Evolutionary conservation across 2,113 vertebrate species (phyloP).

Genomic region (Cisticola juncidis): DNA sequence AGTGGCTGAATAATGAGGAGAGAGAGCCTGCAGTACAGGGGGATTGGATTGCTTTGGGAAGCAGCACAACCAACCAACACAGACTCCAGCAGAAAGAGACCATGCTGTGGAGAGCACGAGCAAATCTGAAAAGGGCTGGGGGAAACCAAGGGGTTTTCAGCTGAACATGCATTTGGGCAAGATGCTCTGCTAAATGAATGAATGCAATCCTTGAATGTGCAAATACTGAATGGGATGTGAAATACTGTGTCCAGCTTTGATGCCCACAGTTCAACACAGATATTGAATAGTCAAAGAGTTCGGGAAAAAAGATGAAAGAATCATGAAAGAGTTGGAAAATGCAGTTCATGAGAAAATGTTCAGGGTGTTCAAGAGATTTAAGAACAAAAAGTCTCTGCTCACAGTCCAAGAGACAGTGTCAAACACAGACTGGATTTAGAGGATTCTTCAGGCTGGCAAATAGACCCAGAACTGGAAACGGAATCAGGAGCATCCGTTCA

Average conservation of each 20-base stretch:
- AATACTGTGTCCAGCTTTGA: neutral
- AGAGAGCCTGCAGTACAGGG: neutral
- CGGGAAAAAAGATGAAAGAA: neutral
- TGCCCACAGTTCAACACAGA: neutral
- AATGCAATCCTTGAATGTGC: neutral
- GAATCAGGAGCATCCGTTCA: neutral
- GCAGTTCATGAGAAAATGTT: neutral
- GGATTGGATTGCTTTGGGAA: neutral
- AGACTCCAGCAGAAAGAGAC: neutral
- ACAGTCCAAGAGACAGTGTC: neutral
- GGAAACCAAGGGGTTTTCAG: neutral
- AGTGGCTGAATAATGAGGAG: neutral
- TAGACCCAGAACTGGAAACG: neutral
- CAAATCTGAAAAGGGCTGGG: neutral
- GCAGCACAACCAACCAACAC: neutral
- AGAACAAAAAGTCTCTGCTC: neutral
- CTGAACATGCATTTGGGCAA: neutral
- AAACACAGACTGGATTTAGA: neutral
- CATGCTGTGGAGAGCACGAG: accelerated
- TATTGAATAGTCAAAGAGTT: neutral
- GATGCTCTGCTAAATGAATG: neutral
- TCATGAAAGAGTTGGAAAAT: neutral
- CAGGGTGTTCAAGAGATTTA: neutral
- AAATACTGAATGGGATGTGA: neutral
- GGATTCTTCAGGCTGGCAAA: neutral